Conservation (phyloP, 1,140 invertebrate species). For the Phthorimaea operculella region DNA sequence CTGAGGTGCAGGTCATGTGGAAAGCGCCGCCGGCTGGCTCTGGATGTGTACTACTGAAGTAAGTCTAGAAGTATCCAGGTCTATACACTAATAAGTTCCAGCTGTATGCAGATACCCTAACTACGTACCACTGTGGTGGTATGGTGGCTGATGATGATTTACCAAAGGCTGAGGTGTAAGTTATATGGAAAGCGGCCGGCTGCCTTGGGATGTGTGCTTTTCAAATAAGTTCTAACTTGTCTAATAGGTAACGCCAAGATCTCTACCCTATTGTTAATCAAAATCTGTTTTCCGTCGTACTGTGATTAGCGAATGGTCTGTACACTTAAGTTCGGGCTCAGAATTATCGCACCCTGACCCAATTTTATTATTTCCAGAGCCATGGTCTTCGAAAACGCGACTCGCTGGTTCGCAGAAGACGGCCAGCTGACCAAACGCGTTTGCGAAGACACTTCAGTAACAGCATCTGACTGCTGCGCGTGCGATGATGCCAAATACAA, state of each 20-base stretch:
- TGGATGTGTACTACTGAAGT: conserved; percentile 87
- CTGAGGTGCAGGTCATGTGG: conserved; percentile 92
- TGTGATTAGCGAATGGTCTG: too few species aligned
- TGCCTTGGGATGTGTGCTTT: conserved; percentile 86
- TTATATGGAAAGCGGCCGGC: conserved; percentile 87
- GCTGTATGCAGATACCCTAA: conserved; percentile 82
- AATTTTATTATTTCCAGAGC: conserved; percentile 71
- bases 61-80: conserved; percentile 40
- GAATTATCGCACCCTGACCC: too few species aligned
- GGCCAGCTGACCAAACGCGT: conserved; percentile 82
- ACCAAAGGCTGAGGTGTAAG: conserved; percentile 87
- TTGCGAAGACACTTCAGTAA: conserved; percentile 79
- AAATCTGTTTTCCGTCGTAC: too few species aligned
- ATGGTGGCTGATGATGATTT: conserved; percentile 81
- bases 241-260: too few species aligned
- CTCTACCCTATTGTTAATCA: too few species aligned
- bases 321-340: too few species aligned
- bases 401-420: conserved; percentile 92
- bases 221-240: conserved; percentile 80
- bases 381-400: conserved; percentile 86
- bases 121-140: conserved; percentile 83
- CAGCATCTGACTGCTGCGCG: conserved; percentile 79
- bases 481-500: conserved; percentile 93
- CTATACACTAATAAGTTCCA: conserved; percentile 75
- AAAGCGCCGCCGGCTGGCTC: conserved; percentile 84